These are phyloP conservation scores for Rhagonycha fulva DNA, from an alignment of 2,888 invertebrate species.

Conservation along the genomic window DNA sequence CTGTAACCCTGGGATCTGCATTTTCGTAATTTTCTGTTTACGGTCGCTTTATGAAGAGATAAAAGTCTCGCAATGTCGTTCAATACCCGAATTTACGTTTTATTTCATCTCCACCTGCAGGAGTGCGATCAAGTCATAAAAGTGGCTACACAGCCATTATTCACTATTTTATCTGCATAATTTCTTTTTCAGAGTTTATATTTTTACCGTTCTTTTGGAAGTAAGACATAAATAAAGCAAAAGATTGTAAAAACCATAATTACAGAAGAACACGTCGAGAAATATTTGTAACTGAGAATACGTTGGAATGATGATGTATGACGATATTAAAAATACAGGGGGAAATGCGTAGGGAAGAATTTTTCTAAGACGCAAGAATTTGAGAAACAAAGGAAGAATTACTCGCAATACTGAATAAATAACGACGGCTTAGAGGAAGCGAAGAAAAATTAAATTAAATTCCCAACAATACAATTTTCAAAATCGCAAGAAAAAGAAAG, in stretches of 20 bases:
- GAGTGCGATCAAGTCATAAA: not conserved
- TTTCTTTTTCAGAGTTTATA: not conserved
- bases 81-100: not conserved
- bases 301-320: not conserved
- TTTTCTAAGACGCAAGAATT: not conserved
- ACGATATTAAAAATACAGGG: not conserved
- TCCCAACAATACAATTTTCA: not conserved
- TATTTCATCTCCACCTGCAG: not conserved
- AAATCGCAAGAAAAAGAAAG: not conserved
- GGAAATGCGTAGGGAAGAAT: not conserved
- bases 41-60: not conserved
- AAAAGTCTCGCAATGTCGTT: not conserved
- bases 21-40: not conserved
- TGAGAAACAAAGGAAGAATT: not conserved
- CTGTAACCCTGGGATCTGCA: not conserved
- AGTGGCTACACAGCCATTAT: not conserved
- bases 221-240: not conserved
- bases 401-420: not conserved
- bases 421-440: not conserved
- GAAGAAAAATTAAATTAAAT: not conserved
- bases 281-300: not conserved
- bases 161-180: not conserved
- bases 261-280: not conserved
- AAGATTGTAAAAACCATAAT: not conserved
- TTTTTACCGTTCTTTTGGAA: not conserved